phyloP scores from a whole-genome alignment of 2,113 vertebrate species.

The Ondatra zibethicus region DNA sequence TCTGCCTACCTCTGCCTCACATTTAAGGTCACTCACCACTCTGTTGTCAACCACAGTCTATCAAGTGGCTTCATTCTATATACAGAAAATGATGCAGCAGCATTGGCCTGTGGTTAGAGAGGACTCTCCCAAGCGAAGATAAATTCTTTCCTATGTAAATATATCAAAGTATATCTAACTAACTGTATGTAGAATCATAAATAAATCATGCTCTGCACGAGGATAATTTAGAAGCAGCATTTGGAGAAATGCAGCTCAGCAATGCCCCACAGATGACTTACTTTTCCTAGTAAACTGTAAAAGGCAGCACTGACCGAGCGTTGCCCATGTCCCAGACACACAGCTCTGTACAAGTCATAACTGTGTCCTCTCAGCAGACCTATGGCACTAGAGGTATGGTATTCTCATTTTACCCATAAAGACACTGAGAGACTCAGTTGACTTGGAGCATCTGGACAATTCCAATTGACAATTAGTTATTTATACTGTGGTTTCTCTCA shows the following conservation, averaged over 20 bases:
- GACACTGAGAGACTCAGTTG: neutral
- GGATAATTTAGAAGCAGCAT: conserved; percentile 10
- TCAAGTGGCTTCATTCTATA: conserved; percentile 21
- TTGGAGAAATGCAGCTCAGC: neutral
- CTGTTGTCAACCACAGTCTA: neutral
- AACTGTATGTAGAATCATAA: conserved; percentile 42
- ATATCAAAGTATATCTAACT: conserved; percentile 58
- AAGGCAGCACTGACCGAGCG: neutral
- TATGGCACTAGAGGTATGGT: neutral
- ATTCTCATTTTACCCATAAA: neutral
- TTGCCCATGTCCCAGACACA: neutral
- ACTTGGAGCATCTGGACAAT: neutral
- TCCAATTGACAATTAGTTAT: neutral
- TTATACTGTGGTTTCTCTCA: neutral
- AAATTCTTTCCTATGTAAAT: conserved; percentile 40
- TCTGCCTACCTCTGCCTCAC: neutral
- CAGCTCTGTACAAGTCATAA: neutral
- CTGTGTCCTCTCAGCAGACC: neutral
- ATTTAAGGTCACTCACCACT: neutral
- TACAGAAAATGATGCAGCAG: conserved; percentile 9
- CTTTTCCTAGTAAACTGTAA: neutral
- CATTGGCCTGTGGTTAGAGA: neutral
- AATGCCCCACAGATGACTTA: neutral
- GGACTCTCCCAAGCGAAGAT: conserved; percentile 19
- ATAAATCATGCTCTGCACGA: neutral